Evolutionary conservation across 1,140 invertebrate genomes (phyloP), one percentile per base, ranked within the genome.

Genomic region (Sarcophaga peregrina): DNA sequence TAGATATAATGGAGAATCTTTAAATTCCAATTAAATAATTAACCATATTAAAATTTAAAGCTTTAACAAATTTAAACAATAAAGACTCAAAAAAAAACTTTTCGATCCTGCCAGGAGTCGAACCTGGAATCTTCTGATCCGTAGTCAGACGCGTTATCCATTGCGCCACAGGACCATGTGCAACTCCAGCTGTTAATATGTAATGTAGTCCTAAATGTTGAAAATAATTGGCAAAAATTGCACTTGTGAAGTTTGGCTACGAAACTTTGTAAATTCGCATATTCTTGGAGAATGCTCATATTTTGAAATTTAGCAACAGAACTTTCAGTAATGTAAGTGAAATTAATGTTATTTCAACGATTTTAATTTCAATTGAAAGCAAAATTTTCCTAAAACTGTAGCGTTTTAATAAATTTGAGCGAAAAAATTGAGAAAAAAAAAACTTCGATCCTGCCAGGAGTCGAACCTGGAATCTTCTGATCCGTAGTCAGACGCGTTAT

Each of bases 381-480:
- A 2, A 11, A 11, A 11, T 54, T 3, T 1, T 54, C 15, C 15
- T n/a, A 11, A 3, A 54, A 54, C 1, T 54, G 9, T 54, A 54
- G 10, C 15, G 9, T 15, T n/a, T n/a, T n/a, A n/a, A n/a, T n/a
- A n/a, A n/a, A n/a, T n/a, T n/a, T 54, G 52, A 15, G 5, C 9
- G 1, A 54, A 11, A 15, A 15, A 54, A 54, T 1, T 1, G 9
- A 37, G 1, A 75, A 75, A 75, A 75, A 46, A 45, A 9, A 50
- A 75, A 15, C 15, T 83, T 75, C 93, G 93, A 93, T 92, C 92
- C 91, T 93, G 93, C 93, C 93, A 93, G 93, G 93, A 93, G 93
- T 93, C 93, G 93, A 93, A 93, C 93, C 93, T 93, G 93, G 93
- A 93, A 93, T 93, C 93, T 93, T 93, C 93, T 93, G 93, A 93